phyloP scores from a whole-genome alignment of 2,888 invertebrate genomes.

The Scaptomyza cyrtandrae region DNA sequence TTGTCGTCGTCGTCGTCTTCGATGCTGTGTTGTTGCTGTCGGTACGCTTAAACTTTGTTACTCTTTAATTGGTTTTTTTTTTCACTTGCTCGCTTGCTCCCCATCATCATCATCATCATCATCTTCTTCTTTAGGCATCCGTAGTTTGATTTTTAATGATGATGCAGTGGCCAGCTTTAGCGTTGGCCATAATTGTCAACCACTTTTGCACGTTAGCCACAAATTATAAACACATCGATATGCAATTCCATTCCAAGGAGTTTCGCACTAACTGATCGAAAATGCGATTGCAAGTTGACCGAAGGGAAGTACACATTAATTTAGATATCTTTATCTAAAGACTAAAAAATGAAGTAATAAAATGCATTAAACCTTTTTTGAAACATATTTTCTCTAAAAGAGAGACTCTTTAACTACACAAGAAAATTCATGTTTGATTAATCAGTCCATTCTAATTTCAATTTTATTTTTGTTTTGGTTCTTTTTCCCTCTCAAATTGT shows the following conservation, averaged over 20 bases:
- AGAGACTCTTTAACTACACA: not conserved
- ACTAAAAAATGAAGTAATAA: not conserved
- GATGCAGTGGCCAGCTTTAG: slow-evolving; percentile 65
- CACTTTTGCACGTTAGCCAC: slow-evolving; percentile 71
- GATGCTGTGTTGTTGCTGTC: slow-evolving; percentile 35
- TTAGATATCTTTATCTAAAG: no score
- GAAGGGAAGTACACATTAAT: not conserved
- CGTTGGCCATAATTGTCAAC: slow-evolving; percentile 73
- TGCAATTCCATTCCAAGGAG: slow-evolving; percentile 38
- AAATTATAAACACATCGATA: slow-evolving; percentile 72
- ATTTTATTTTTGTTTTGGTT: not conserved
- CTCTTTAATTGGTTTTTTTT: slow-evolving; percentile 79
- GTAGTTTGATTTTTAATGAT: slow-evolving; percentile 52
- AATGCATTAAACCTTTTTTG: not conserved
- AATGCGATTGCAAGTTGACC: not conserved
- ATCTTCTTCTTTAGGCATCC: slow-evolving; percentile 68
- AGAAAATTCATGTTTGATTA: no score
- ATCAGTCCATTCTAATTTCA: no score
- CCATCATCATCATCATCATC: slow-evolving; percentile 56
- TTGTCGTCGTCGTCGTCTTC: slow-evolving; percentile 26
- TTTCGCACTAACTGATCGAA: slow-evolving; percentile 14
- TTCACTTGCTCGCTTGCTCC: slow-evolving; percentile 32
- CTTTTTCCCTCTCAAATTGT: not conserved
- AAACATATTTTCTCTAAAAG: not conserved
- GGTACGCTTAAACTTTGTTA: slow-evolving; percentile 74